These are phyloP conservation scores for Carpatolechia fugitivella DNA, from an alignment of 2,888 invertebrate species.

Conservation along the genomic window DNA sequence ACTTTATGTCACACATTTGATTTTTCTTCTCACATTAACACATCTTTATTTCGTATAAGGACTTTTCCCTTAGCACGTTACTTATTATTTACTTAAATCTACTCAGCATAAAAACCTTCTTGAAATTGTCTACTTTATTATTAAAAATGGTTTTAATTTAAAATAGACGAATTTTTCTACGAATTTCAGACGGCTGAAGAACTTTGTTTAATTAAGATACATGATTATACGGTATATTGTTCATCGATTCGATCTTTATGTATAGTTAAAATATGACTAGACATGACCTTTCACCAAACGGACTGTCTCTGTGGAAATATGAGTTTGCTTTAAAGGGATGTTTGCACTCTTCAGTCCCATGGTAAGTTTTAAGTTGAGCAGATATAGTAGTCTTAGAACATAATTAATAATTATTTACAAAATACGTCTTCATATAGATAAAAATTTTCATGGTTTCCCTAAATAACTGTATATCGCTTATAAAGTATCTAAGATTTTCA, in stretches of 20 bases:
- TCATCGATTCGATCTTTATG: slow-evolving; percentile 16
- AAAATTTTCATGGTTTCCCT: slow-evolving; percentile 53
- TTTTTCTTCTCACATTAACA: background rate
- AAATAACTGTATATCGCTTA: slow-evolving; percentile 61
- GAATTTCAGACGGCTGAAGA: background rate
- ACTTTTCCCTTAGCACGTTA: slow-evolving; percentile 15
- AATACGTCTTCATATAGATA: slow-evolving; percentile 63
- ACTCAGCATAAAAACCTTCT: slow-evolving; percentile 32
- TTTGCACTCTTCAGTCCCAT: slow-evolving; percentile 56
- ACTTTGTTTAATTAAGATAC: background rate
- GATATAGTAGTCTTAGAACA: slow-evolving; percentile 72
- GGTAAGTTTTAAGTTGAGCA: slow-evolving; percentile 75
- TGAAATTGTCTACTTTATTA: slow-evolving; percentile 9
- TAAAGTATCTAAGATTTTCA: slow-evolving; percentile 61
- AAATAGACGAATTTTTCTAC: background rate
- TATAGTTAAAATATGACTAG: slow-evolving; percentile 27
- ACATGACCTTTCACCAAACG: slow-evolving; percentile 9
- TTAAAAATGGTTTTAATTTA: slow-evolving; percentile 6
- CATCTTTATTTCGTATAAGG: background rate
- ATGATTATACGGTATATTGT: slow-evolving; percentile 19
- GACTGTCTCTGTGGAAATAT: slow-evolving; percentile 33
- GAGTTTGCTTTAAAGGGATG: slow-evolving; percentile 29
- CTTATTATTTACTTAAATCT: slow-evolving; percentile 29
- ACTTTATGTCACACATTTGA: slow-evolving; percentile 1
- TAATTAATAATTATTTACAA: slow-evolving; percentile 74